Percentiles rank a stretch among this genome's conserved stretches.
phyloP scores from a whole-genome alignment of 1,140 invertebrate species.

The Linepithema humile region DNA sequence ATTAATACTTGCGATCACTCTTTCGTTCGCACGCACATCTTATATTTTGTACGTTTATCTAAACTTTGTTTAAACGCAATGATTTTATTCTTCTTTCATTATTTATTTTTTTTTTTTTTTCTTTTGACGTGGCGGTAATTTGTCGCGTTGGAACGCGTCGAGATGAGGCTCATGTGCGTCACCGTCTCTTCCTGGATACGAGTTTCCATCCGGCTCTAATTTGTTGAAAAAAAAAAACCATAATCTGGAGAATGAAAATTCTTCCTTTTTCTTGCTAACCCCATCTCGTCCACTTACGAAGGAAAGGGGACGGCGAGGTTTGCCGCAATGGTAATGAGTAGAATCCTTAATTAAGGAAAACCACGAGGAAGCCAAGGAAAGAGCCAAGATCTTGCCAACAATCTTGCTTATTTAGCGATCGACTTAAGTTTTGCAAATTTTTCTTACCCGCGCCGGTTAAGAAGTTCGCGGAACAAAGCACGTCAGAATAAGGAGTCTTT shows the following conservation, averaged over 20 bases:
- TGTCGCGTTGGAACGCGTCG: constrained; percentile 26
- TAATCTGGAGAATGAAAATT: constrained; percentile 37
- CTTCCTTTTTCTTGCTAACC: constrained; percentile 9
- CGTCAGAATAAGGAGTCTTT: constrained; percentile 10
- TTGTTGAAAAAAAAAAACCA: constrained; percentile 27
- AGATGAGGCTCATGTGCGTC: constrained; percentile 65
- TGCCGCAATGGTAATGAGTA: constrained; percentile 60
- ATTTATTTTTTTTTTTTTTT: constrained; percentile 38
- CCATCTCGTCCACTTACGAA: constrained; percentile 28
- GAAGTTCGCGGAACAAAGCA: constrained; percentile 36
- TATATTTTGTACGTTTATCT: constrained; percentile 29
- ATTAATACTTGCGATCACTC: too few species aligned
- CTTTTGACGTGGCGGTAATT: constrained; percentile 17
- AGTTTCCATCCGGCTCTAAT: constrained; percentile 37
- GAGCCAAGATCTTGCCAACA: constrained; percentile 57
- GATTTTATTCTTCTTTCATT: constrained; percentile 30
- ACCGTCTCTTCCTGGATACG: constrained; percentile 39
- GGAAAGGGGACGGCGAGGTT: constrained; percentile 5
- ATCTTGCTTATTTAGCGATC: constrained; percentile 57
- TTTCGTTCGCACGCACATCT: constrained; percentile 14
- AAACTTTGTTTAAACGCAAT: constrained; percentile 33
- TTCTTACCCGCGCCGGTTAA: constrained; percentile 22
- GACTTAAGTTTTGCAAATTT: constrained; percentile 45
- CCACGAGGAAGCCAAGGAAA: constrained; percentile 30
- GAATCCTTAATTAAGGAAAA: constrained; percentile 59